Evolutionary conservation across 1,140 invertebrate species (phyloP).

Genomic region (Drosophila kurseongensis): DNA sequence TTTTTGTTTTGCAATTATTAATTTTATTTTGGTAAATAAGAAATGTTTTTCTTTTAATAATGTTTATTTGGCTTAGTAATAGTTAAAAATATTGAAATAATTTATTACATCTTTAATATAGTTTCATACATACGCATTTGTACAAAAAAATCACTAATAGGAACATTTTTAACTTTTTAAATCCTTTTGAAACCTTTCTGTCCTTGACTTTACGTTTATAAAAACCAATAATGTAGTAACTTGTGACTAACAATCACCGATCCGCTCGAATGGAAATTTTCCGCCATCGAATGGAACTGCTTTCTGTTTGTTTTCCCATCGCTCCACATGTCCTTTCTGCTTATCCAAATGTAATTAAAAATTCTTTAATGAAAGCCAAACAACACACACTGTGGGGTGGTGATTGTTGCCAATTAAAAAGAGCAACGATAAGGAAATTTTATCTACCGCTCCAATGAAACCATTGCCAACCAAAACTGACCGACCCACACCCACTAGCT

Average conservation of each 20-base stretch:
- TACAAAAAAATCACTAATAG: no score
- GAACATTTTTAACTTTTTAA: no score
- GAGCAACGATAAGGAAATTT: constrained; percentile 22
- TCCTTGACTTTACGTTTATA: not conserved
- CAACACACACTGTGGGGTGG: constrained; percentile 12
- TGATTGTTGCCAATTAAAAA: constrained; percentile 46
- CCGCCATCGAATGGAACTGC: not conserved
- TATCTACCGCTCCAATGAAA: constrained; percentile 7
- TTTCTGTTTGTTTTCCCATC: constrained; percentile 2
- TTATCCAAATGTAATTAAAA: constrained; percentile 39
- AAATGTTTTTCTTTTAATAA: no score
- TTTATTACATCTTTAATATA: no score
- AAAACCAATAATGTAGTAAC: no score
- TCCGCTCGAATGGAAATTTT: not conserved
- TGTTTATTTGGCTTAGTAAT: no score
- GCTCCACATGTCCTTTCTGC: constrained; percentile 4
- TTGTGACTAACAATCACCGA: constrained; percentile 1
- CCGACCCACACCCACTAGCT: not conserved
- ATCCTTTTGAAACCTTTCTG: not conserved
- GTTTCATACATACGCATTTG: no score
- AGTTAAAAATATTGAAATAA: no score
- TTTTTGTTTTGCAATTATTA: not conserved
- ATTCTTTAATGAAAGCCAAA: constrained; percentile 52
- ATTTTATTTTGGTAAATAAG: no score
- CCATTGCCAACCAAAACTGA: constrained; percentile 18